Evolutionary conservation across 2,888 invertebrate genomes (phyloP).

Genomic region (Sarcophaga variegata): DNA sequence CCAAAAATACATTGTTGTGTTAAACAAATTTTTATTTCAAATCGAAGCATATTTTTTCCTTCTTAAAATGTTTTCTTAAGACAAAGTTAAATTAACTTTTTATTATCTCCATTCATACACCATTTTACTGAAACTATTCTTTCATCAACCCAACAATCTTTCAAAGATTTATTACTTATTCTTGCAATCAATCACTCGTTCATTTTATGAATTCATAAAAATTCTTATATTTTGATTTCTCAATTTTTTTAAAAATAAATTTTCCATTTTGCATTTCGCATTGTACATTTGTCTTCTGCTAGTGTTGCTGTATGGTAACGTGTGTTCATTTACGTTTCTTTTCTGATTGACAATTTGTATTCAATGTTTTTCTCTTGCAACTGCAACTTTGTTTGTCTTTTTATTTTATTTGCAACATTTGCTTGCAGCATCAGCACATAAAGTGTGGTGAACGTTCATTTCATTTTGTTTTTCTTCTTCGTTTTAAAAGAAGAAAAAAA

Average conservation of each 20-base stretch:
- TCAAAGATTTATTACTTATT: neutral
- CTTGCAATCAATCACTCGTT: neutral
- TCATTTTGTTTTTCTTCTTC: too few relatives aligned
- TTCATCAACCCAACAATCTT: neutral
- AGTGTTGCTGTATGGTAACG: neutral
- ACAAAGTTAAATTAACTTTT: neutral
- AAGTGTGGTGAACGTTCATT: too few relatives aligned
- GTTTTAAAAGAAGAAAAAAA: neutral
- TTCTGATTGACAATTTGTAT: slow-evolving; percentile 16
- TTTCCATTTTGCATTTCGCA: neutral
- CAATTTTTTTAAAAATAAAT: neutral
- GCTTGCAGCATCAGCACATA: neutral
- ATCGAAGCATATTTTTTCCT: too few relatives aligned
- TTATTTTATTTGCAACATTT: neutral
- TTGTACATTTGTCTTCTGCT: too few relatives aligned
- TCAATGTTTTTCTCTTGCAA: neutral
- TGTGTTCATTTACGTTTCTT: neutral
- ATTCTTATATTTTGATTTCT: slow-evolving; percentile 10
- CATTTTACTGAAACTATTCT: neutral
- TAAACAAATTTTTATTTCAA: too few relatives aligned
- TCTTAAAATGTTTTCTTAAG: too few relatives aligned
- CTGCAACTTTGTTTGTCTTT: too few relatives aligned
- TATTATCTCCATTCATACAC: too few relatives aligned
- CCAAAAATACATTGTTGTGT: too few relatives aligned
- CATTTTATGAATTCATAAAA: neutral